Percentiles rank a stretch among this genome's conserved stretches.
Evolutionary conservation across 2,888 invertebrate genomes (phyloP).

Genomic region (Drosophila macrothrix): DNA sequence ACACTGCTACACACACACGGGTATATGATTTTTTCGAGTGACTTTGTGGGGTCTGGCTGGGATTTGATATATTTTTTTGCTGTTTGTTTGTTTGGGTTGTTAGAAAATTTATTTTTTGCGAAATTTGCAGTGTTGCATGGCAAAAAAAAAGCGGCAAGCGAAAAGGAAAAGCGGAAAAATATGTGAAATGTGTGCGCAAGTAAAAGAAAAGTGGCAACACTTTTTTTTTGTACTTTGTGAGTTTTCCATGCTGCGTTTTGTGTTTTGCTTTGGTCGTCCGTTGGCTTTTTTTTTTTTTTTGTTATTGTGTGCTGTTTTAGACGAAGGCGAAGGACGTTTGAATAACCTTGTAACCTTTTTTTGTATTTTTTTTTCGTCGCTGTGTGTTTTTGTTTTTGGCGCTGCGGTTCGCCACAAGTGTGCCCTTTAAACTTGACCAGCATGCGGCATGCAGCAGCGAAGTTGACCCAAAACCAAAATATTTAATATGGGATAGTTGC

Average conservation of each 20-base stretch:
- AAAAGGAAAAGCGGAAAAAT: constrained; percentile 66
- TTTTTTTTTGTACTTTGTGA: constrained; percentile 52
- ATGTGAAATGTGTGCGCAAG: constrained; percentile 74
- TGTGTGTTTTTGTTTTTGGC: constrained; percentile 35
- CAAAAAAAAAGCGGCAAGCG: constrained; percentile 35
- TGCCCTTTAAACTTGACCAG: constrained; percentile 64
- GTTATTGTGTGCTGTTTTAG: constrained; percentile 39
- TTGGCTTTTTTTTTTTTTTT: constrained; percentile 32
- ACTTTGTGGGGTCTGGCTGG: constrained; percentile 70
- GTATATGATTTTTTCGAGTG: constrained; percentile 70
- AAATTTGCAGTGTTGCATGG: constrained; percentile 53
- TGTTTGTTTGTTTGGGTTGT: constrained; percentile 80
- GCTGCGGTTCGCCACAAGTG: constrained; percentile 62
- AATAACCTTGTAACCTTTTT: constrained; percentile 83
- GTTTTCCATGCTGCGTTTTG: constrained; percentile 64
- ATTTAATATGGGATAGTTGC: constrained; percentile 17
- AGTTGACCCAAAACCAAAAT: constrained; percentile 36
- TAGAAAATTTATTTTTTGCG: constrained; percentile 80
- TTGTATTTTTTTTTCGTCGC: constrained; percentile 30
- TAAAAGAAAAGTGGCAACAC: constrained; percentile 79
- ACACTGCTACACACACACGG: constrained; percentile 25
- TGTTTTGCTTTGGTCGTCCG: constrained; percentile 73
- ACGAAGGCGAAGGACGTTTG: constrained; percentile 82
- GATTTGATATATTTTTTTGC: constrained; percentile 68
- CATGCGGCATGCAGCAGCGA: constrained; percentile 6